Percentiles rank a stretch among this genome's conserved stretches.
Evolutionary conservation across 53 echinoderm and acorn worm genomes (phyloP).

Genomic region (Stichopus horrens): DNA sequence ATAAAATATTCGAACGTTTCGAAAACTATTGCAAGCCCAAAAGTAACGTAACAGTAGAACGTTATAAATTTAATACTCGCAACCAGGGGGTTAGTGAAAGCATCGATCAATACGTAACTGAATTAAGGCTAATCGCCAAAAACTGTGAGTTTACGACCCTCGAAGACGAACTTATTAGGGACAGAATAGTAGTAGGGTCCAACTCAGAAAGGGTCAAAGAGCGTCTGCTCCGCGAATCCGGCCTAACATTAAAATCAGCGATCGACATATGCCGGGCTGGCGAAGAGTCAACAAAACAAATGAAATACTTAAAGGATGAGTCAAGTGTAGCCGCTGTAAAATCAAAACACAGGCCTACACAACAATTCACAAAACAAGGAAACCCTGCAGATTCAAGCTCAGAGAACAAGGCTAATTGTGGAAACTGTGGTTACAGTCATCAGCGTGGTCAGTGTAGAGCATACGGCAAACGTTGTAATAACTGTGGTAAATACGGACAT

Average conservation of each 20-base stretch:
- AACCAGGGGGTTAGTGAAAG: conserved; percentile 48
- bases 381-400: not conserved
- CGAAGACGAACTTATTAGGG: conserved; percentile 52
- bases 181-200: conserved; percentile 50
- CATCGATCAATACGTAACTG: conserved; percentile 51
- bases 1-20: conserved; percentile 41
- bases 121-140: conserved; percentile 43
- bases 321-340: not conserved
- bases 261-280: conserved; percentile 48
- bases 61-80: conserved; percentile 47
- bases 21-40: conserved; percentile 62
- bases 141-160: conserved; percentile 38
- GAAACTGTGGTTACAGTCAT: conserved; percentile 30
- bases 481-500: conserved; percentile 32
- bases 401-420: not conserved
- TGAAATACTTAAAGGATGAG: conserved; percentile 36
- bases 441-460: conserved; percentile 1
- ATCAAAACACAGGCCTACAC: not conserved
- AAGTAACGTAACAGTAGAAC: conserved; percentile 47
- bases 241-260: conserved; percentile 44
- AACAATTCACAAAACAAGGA: not conserved
- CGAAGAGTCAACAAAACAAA: conserved; percentile 49
- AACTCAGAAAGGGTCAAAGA: conserved; percentile 28
- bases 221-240: conserved; percentile 49
- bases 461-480: conserved; percentile 31